phyloP scores from a whole-genome alignment of 2,888 invertebrate species.

The Apoda limacodes region DNA sequence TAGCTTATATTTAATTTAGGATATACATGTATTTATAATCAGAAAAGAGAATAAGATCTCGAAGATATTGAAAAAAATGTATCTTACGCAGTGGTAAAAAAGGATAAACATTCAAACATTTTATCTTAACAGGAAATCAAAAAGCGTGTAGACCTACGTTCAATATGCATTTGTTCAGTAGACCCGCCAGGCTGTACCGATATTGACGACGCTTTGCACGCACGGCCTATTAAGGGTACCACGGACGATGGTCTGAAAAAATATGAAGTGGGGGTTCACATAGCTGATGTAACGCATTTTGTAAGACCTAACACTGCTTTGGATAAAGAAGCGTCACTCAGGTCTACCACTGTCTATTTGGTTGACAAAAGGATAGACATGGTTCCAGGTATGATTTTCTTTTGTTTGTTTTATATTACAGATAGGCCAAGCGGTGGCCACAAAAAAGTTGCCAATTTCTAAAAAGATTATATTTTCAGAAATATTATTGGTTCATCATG shows the following conservation, averaged over 20 bases:
- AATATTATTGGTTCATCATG: no score
- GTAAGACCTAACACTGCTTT: slow-evolving; percentile 93
- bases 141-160: slow-evolving; percentile 85
- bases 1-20: no score
- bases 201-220: slow-evolving; percentile 98
- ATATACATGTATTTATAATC: no score
- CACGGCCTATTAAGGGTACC: slow-evolving; percentile 76
- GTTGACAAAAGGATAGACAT: slow-evolving; percentile 93
- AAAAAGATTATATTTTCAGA: no score
- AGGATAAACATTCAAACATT: no score
- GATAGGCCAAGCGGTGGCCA: no score
- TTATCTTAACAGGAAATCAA: slow-evolving; percentile 74
- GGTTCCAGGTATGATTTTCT: slow-evolving; percentile 82
- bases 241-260: slow-evolving; percentile 30
- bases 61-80: no score
- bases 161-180: slow-evolving; percentile 91
- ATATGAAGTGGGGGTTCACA: slow-evolving; percentile 91
- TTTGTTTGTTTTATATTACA: no score
- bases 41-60: no score
- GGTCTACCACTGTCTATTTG: slow-evolving; percentile 97
- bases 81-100: no score
- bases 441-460: no score
- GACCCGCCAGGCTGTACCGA: slow-evolving; percentile 99
- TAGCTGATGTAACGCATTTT: slow-evolving; percentile 98
- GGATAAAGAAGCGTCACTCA: slow-evolving; percentile 91